phyloP scores from a whole-genome alignment of 2,888 invertebrate species.

The Antitype chi region DNA sequence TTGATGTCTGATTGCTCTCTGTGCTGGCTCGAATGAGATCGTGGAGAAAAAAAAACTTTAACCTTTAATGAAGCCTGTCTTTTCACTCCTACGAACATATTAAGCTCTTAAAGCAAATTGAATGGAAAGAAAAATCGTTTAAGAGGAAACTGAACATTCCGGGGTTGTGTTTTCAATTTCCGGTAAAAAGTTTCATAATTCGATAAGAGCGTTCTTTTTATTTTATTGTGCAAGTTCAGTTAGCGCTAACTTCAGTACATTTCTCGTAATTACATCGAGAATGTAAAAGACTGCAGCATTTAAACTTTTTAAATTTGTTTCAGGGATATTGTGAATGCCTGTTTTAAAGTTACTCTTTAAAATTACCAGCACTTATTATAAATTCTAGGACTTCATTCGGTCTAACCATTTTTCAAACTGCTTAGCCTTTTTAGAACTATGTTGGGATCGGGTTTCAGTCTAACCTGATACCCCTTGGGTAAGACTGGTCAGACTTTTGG shows the following conservation, averaged over 20 bases:
- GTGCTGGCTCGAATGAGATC: constrained; percentile 10
- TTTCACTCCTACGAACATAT: constrained; percentile 10
- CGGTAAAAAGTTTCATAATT: constrained; percentile 53
- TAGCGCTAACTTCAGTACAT: constrained; percentile 47
- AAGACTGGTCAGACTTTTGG: no score
- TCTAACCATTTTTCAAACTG: no score
- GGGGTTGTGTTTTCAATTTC: constrained; percentile 42
- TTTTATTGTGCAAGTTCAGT: constrained; percentile 49
- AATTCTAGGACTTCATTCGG: background rate
- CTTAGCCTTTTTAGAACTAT: no score
- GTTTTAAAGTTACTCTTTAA: background rate
- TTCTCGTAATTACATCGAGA: constrained; percentile 48
- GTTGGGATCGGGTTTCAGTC: no score
- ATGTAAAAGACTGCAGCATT: constrained; percentile 26
- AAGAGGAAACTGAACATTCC: constrained; percentile 23
- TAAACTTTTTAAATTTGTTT: constrained; percentile 23
- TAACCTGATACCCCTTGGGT: no score
- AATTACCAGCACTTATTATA: background rate
- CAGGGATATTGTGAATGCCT: constrained; percentile 2
- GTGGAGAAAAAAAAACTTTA: background rate
- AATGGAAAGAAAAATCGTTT: constrained; percentile 20
- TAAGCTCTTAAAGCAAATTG: constrained; percentile 23
- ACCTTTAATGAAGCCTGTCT: background rate
- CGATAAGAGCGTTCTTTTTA: constrained; percentile 23
- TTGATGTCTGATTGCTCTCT: constrained; percentile 67